Base-by-base conservation (phyloP, 2,888 invertebrate genomes). In the Drosophila meridiana region DNA sequence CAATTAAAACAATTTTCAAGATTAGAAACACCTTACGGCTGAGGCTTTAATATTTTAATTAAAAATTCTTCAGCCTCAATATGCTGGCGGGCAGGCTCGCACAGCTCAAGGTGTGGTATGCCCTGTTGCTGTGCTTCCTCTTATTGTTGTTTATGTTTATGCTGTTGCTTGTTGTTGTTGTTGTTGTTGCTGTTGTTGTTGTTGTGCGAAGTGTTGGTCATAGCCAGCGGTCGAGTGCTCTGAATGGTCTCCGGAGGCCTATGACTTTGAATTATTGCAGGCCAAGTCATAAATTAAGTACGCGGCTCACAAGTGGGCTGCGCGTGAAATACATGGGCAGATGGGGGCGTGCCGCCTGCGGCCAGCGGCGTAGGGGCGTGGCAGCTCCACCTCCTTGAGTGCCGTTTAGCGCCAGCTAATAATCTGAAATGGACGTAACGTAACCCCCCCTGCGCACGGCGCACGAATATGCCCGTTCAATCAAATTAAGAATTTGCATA, bases 201-300 rank as follows among this genome's bases (percentile, higher is more conserved):
- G 32, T 36, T 45, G 34, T 36, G 52, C 20, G 4, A 52, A 36
- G 52, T 50, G 61, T 75, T 61, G 45, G 62, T 59, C 40, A 59
- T 62, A 66, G 60, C 69, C 65, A 72, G 69, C 80, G 82, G 88
- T 67, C 76, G 78, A 74, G 78, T 84, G 76, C 50, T 73, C 86
- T 78, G 79, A 82, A 89, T 69, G 79, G 80, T 78, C 91, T 90
- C 90, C 71, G 77, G 91, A 90, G 88, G 87, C 90, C 90, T 80
- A 90, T 88, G 90, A 86, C 90, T 90, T 90, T 88, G 88, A 88
- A 88, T 91, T 90, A 88, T 90, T 87, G 84, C 91, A 70, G 78
- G 73, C 68, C 87, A 56, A 74, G 82, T 83, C 88, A 88, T 91
- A 88, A 88, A 88, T 91, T 88, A 88, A 90, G 76, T 79, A 64